phyloP scores from a whole-genome alignment of 2,113 vertebrate species.

The Pungitius pungitius region DNA sequence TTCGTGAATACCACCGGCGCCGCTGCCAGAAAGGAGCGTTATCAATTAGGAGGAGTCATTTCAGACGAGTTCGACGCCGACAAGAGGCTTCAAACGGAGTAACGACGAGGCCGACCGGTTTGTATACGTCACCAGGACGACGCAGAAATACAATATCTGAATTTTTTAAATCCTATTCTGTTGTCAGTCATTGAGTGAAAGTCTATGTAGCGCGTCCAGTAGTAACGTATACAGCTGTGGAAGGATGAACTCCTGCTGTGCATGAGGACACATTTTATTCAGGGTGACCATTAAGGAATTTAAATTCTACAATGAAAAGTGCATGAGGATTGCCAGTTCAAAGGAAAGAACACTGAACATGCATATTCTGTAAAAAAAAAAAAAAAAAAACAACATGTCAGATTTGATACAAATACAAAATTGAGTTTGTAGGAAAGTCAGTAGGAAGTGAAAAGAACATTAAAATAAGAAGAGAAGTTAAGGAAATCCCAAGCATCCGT shows the following conservation, averaged over 20 bases:
- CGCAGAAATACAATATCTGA: background rate
- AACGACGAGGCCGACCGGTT: background rate
- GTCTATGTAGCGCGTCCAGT: background rate
- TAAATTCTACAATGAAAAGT: background rate
- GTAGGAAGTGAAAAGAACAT: background rate
- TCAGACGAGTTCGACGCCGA: constrained; percentile 2
- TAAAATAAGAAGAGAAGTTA: background rate
- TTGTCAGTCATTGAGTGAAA: background rate
- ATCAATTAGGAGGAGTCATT: constrained; percentile 21
- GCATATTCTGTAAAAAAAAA: background rate
- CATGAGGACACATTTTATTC: background rate
- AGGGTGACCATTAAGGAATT: background rate
- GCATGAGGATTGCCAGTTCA: background rate
- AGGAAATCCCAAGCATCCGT: constrained; percentile 13
- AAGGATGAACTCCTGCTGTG: background rate
- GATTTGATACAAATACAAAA: background rate
- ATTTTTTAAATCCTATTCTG: too few species aligned
- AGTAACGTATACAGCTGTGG: background rate
- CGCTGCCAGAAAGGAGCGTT: constrained; percentile 68
- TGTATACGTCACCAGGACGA: background rate
- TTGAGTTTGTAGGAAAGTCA: constrained; percentile 7
- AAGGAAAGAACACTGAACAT: constrained; percentile 6
- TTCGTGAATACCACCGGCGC: constrained; percentile 79
- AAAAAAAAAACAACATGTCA: too few species aligned
- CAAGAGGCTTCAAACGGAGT: constrained; percentile 20